A percentile compares a stretch with the other conserved stretches of the same genome.
Evolutionary conservation across 2,797 vertebrate species (phyloP).

Genomic region (Sciaenops ocellatus): DNA sequence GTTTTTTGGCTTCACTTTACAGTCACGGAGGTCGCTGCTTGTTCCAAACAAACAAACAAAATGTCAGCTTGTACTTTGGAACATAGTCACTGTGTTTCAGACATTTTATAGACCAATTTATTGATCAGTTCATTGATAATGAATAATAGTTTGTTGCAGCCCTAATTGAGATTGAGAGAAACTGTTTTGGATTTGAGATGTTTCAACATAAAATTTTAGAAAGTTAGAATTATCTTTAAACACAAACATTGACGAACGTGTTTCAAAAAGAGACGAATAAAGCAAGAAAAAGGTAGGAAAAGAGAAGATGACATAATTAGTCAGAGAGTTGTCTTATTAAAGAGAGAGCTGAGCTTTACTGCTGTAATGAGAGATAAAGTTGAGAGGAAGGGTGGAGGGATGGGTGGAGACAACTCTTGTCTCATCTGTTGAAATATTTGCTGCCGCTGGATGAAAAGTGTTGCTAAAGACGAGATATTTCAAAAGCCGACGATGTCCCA

Average conservation of each 20-base stretch:
- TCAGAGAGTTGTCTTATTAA: background rate
- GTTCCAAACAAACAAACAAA: background rate
- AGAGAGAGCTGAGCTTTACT: background rate
- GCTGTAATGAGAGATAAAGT: too few species aligned
- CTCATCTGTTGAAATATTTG: background rate
- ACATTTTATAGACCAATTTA: background rate
- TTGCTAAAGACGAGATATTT: constrained; percentile 4
- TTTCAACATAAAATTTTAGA: background rate
- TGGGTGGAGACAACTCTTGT: background rate
- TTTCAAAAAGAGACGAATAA: background rate
- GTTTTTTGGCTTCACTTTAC: too few species aligned
- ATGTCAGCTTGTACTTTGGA: background rate
- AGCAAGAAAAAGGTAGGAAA: background rate
- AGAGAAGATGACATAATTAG: too few species aligned
- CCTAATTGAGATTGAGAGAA: background rate
- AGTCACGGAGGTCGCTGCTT: too few species aligned
- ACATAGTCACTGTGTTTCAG: background rate
- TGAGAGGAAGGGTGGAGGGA: too few species aligned
- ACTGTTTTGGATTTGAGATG: too few species aligned
- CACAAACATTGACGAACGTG: background rate
- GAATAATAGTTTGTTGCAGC: background rate
- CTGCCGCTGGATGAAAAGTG: background rate
- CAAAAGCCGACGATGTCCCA: background rate
- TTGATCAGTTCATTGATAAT: background rate
- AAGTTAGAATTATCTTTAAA: background rate